Base-by-base conservation (phyloP, 2,113 vertebrate genomes). In the Pelvicachromis taeniatus region DNA sequence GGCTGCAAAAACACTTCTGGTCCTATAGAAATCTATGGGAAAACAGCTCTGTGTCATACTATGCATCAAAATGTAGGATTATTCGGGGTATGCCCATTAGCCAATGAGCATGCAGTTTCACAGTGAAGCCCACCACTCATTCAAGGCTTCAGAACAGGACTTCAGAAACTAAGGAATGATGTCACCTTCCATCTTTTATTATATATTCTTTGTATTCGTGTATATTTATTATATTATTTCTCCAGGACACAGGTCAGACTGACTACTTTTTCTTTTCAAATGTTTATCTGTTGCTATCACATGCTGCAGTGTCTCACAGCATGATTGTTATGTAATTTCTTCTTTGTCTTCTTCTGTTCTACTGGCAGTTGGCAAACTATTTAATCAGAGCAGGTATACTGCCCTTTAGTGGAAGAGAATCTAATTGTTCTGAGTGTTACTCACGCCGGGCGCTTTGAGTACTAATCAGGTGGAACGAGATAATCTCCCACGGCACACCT, bases 301-400 rank as follows among this genome's bases (percentile, higher is more conserved):
- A 6, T 2, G 0, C 6, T 26, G 26, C 26, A 26, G 11, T 7
- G 1, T 55, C 54, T 56, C 54, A 56, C 54, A 56, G 23, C 7
- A 29, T 56, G 54, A 56, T 6, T 33, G 5, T 33, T 33, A 33
- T 33, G 31, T 33, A 33, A 33, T 6, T 33, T 33, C 31, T 33
- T 33, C 31, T 33, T 33, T 6, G 31, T 6, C 31, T 6, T 33
- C 31, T 33, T 33, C 31, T 33, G 5, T 33, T 33, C 2, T 33
- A 6, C 31, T 33, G 31, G 31, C 31, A 33, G 6, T 33, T 33
- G 55, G 55, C 0, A 0, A 58, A 13, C 23, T 0, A 1, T 58
- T 58, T 58, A 58, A 58, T 16, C 16, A 58, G 55, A 58, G 55
- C 7, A 16, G 55, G 55, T 0, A 58, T 58, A 16, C 55, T 58